These are phyloP conservation scores for Tamandua tetradactyla DNA, from an alignment of 2,797 vertebrate species.

Conservation along the genomic window DNA sequence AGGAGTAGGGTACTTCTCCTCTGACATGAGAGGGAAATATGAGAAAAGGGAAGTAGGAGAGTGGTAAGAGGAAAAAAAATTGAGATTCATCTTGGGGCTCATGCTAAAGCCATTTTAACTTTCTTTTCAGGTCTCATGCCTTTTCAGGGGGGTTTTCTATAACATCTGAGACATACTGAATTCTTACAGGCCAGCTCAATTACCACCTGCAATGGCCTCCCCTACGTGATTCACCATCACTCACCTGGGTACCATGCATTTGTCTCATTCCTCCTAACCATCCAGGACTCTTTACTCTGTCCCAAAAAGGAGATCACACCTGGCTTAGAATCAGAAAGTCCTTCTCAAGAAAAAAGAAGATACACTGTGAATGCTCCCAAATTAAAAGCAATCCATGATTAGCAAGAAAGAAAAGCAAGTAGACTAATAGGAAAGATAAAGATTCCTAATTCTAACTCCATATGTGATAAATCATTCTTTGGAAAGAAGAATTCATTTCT, in stretches of 20 bases:
- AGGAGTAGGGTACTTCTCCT: not conserved
- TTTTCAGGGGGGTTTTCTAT: not conserved
- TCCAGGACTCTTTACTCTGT: conserved; percentile 59
- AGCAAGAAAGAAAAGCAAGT: not conserved
- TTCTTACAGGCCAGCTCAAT: not conserved
- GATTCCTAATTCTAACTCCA: not conserved
- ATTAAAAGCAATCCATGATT: conserved; percentile 27
- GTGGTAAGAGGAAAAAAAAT: not conserved
- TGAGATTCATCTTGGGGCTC: not conserved
- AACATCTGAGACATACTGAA: not conserved
- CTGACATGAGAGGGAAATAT: not conserved
- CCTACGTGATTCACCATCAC: not conserved
- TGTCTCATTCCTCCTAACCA: conserved; percentile 36
- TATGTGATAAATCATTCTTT: not conserved
- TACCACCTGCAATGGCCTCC: not conserved
- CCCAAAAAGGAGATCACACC: conserved; percentile 67
- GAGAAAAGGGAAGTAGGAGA: not conserved
- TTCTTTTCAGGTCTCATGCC: not conserved
- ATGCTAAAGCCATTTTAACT: not conserved
- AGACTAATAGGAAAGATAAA: not conserved
- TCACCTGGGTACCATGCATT: conserved; percentile 54
- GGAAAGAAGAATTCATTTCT: not conserved
- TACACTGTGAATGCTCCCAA: not conserved
- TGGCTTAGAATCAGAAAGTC: conserved; percentile 58
- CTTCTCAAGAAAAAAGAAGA: conserved; percentile 17